Percentiles rank a stretch among this genome's conserved stretches.
phyloP scores from a whole-genome alignment of 2,797 vertebrate species.

The Xyrichtys novacula region DNA sequence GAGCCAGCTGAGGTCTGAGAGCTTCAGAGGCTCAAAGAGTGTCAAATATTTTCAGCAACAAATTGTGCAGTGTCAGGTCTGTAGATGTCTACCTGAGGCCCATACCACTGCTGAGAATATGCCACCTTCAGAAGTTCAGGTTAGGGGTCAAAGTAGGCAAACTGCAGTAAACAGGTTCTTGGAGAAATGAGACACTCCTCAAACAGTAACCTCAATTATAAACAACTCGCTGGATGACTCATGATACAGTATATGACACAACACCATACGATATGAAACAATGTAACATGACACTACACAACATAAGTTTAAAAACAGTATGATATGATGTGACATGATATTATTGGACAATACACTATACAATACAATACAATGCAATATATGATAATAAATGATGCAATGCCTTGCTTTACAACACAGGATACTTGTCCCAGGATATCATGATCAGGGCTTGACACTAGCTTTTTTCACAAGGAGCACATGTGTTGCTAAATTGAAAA shows the following conservation, averaged over 20 bases:
- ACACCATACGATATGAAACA: no score
- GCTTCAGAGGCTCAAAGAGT: conserved; percentile 58
- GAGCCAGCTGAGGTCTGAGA: conserved; percentile 68
- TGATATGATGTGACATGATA: neutral
- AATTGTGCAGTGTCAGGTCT: conserved; percentile 61
- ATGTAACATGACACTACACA: no score
- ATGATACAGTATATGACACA: neutral
- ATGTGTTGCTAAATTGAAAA: no score
- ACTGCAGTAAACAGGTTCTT: conserved; percentile 11
- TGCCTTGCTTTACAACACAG: no score
- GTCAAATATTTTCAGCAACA: conserved; percentile 72
- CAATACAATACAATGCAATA: no score
- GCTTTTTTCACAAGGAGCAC: no score
- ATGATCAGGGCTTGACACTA: no score
- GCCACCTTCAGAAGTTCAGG: conserved; percentile 23
- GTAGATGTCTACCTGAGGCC: conserved; percentile 51
- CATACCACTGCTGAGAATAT: conserved; percentile 31
- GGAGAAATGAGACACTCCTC: conserved; percentile 2
- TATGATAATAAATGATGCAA: no score
- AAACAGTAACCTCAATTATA: conserved; percentile 13
- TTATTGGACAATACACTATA: no score
- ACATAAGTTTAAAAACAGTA: conserved; percentile 19
- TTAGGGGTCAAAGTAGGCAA: conserved; percentile 12
- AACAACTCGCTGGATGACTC: conserved; percentile 19
- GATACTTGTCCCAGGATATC: no score